These are phyloP conservation scores for Perca fluviatilis DNA, from an alignment of 2,113 vertebrate genomes.

Conservation along the genomic window DNA sequence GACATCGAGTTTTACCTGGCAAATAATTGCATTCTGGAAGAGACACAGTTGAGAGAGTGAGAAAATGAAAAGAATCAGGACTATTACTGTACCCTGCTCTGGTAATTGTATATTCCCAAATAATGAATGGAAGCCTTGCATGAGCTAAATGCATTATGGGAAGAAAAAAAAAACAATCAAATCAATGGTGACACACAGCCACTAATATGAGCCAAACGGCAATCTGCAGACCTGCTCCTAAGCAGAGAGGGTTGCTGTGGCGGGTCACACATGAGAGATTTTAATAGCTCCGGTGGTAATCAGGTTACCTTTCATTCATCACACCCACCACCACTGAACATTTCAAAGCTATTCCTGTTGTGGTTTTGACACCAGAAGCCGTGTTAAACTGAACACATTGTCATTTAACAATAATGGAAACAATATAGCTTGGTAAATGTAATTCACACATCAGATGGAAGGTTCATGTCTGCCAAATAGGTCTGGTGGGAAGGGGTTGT, in stretches of 20 bases:
- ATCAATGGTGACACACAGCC: slow-evolving; percentile 68
- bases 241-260: slow-evolving; percentile 55
- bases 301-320: slow-evolving; percentile 77
- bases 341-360: slow-evolving; percentile 63
- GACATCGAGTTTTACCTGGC: background rate
- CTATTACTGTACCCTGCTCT: slow-evolving; percentile 18
- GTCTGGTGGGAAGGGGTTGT: no score
- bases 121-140: slow-evolving; percentile 39
- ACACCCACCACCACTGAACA: slow-evolving; percentile 52
- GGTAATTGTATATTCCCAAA: slow-evolving; percentile 49
- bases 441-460: slow-evolving; percentile 48
- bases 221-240: slow-evolving; percentile 52
- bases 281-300: slow-evolving; percentile 82
- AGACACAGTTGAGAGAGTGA: slow-evolving; percentile 14
- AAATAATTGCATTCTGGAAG: slow-evolving; percentile 8
- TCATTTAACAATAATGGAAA: slow-evolving; percentile 74
- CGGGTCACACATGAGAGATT: slow-evolving; percentile 81
- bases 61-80: slow-evolving; percentile 28
- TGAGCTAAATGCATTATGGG: slow-evolving; percentile 28
- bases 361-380: slow-evolving; percentile 64
- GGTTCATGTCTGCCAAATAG: slow-evolving; percentile 18
- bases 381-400: slow-evolving; percentile 71
- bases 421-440: slow-evolving; percentile 57
- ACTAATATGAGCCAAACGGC: slow-evolving; percentile 65
- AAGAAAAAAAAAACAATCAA: slow-evolving; percentile 35